Evolutionary conservation across 2,113 vertebrate genomes (phyloP), one percentile per base, ranked within the genome.

Genomic region (Anguilla japonica): DNA sequence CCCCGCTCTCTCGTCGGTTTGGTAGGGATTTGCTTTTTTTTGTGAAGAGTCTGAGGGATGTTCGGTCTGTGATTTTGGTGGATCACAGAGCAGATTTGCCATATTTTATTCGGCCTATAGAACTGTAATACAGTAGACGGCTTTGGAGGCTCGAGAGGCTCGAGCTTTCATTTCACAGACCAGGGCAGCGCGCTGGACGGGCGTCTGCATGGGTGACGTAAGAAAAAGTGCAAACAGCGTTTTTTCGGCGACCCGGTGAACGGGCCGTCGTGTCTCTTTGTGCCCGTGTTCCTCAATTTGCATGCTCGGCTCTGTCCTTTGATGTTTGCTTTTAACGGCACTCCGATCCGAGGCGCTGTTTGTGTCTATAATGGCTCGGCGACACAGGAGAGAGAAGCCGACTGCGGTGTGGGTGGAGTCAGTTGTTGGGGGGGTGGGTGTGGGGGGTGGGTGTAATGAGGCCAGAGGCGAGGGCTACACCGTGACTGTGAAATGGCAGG

Each of bases 331-430:
- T 82, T 88, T 84, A 88, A 90, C 87, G 71, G 87, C 63, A 85
- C 80, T 84, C 22, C 80, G 85, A 92, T 88, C 90, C 63, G 79
- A 83, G 88, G 89, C 83, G 86, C 84, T 88, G 87, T 89, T 90
- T 92, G 67, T 87, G 86, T 87, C 79, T 88, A 88, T 89, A 91
- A 90, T 90, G 89, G 89, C 84, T 89, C 81, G 79, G 60, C 83
- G 43, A 39, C 41, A 78, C 67, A 81, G 86, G 82, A 83, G 89
- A 87, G 84, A 67, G 22, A 8, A 88, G 90, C 88, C 86, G 78
- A 85, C 67, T 82, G 86, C 79, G 85, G 84, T 56, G 87, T 82
- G 83, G 87, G 89, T 85, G 86, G 90, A 88, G 85, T 56, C 43
- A 40, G 71, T 67, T 34, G 53, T 16, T 86, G 86, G 83, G 82